These are phyloP conservation scores for Cryptomyrus ogoouensis DNA, from an alignment of 2,113 vertebrate species.

Conservation along the genomic window DNA sequence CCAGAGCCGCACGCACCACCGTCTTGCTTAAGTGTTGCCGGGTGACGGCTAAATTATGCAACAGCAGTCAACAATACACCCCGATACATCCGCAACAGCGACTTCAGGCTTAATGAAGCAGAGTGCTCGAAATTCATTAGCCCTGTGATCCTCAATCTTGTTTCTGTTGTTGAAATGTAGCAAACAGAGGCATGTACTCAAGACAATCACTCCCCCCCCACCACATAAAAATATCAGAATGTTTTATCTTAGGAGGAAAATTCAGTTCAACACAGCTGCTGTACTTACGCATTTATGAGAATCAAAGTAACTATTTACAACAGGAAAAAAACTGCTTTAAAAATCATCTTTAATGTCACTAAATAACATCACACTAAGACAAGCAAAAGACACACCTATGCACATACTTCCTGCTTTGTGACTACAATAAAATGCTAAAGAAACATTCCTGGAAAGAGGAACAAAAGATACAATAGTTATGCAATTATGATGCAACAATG, in stretches of 20 bases:
- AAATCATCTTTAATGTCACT: neutral
- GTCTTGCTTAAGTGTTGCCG: conserved; percentile 49
- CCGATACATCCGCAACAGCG: conserved; percentile 27
- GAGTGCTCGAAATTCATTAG: neutral
- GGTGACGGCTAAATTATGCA: conserved; percentile 65
- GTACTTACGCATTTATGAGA: neutral
- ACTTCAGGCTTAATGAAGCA: conserved; percentile 26
- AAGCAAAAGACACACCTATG: neutral
- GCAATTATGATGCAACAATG: neutral
- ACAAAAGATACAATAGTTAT: neutral
- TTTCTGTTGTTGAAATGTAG: neutral
- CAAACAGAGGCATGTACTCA: neutral
- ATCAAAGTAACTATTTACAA: neutral
- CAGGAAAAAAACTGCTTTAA: neutral
- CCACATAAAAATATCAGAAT: neutral
- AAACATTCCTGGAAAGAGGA: neutral
- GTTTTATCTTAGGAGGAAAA: neutral
- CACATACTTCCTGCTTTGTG: neutral
- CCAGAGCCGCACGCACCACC: conserved; percentile 42
- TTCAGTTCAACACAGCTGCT: neutral
- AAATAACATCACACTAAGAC: neutral
- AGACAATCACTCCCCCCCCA: neutral
- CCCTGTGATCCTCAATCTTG: neutral
- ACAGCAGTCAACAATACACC: conserved; percentile 46
- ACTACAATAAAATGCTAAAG: neutral